Evolutionary conservation across 2,888 invertebrate genomes (phyloP).

Genomic region (Chloroclystis v-ata): DNA sequence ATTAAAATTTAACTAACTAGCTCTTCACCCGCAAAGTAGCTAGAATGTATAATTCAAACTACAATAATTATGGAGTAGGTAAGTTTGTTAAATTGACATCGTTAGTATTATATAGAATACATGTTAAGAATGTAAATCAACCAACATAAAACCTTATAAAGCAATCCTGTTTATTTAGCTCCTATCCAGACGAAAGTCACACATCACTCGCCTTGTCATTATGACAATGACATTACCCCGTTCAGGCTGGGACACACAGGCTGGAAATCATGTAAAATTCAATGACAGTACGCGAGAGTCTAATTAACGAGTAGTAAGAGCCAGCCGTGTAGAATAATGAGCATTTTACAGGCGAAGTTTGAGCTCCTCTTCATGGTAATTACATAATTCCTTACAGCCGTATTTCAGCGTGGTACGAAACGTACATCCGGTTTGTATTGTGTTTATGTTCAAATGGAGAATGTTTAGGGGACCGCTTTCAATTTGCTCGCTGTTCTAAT

Average conservation of each 20-base stretch:
- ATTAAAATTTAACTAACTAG: too few species aligned
- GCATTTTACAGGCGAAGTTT: conserved; percentile 16
- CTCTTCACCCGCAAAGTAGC: too few species aligned
- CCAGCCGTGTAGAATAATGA: conserved; percentile 15
- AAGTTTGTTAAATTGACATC: too few species aligned
- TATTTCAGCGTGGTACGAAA: neutral
- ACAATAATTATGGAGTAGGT: too few species aligned
- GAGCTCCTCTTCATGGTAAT: conserved; percentile 21
- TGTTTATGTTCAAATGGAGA: neutral
- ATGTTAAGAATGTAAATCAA: too few species aligned
- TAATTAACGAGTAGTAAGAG: conserved; percentile 12
- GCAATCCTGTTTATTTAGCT: too few species aligned
- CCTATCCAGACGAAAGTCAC: neutral
- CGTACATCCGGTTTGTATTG: neutral
- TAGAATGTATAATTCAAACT: too few species aligned
- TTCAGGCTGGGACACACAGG: neutral
- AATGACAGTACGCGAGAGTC: conserved; percentile 4
- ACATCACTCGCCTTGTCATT: neutral
- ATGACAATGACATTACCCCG: conserved; percentile 1
- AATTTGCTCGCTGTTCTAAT: neutral
- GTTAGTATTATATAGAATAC: too few species aligned
- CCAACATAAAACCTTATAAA: too few species aligned
- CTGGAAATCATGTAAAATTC: conserved; percentile 6
- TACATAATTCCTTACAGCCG: conserved; percentile 23
- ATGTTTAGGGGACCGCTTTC: neutral